A percentile compares a stretch with the other conserved stretches of the same genome.
Conservation (phyloP, 2,113 vertebrate genomes). For the Sander vitreus region DNA sequence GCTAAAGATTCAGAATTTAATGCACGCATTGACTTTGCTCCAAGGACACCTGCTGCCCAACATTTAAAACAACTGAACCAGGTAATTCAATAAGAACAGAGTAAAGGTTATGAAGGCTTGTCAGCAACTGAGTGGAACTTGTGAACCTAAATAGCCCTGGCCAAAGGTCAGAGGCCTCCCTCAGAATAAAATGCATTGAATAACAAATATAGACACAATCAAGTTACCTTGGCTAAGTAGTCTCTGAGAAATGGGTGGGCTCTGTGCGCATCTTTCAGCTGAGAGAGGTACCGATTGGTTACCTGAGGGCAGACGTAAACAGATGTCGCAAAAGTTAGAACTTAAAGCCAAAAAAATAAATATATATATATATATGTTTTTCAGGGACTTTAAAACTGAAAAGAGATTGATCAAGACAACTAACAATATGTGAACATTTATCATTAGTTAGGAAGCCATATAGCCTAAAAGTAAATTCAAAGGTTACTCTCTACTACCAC, state of each 20-base stretch:
- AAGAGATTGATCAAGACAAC: background rate
- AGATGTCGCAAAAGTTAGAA: background rate
- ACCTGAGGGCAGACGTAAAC: slow-evolving; percentile 83
- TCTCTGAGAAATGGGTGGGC: slow-evolving; percentile 94
- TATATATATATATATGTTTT: background rate
- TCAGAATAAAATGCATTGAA: background rate
- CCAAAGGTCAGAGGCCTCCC: background rate
- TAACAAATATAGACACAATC: background rate
- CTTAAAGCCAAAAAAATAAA: background rate
- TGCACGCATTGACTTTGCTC: slow-evolving; percentile 35
- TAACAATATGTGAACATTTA: background rate
- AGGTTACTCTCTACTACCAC: background rate
- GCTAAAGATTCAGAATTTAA: slow-evolving; percentile 48
- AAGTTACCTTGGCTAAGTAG: slow-evolving; percentile 91
- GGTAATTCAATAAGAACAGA: slow-evolving; percentile 11
- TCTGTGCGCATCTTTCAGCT: slow-evolving; percentile 94
- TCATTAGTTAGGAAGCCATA: background rate
- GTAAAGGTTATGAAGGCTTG: slow-evolving; percentile 2
- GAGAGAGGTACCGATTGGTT: slow-evolving; percentile 95
- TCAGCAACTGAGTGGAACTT: background rate
- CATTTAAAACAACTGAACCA: slow-evolving; percentile 26
- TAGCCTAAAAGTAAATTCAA: background rate
- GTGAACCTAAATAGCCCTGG: background rate
- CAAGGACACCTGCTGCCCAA: slow-evolving; percentile 34
- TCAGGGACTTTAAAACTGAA: background rate